A percentile compares a stretch with the other conserved stretches of the same genome.
Conservation (phyloP, 2,113 vertebrate species). For the Anoura caudifer region DNA sequence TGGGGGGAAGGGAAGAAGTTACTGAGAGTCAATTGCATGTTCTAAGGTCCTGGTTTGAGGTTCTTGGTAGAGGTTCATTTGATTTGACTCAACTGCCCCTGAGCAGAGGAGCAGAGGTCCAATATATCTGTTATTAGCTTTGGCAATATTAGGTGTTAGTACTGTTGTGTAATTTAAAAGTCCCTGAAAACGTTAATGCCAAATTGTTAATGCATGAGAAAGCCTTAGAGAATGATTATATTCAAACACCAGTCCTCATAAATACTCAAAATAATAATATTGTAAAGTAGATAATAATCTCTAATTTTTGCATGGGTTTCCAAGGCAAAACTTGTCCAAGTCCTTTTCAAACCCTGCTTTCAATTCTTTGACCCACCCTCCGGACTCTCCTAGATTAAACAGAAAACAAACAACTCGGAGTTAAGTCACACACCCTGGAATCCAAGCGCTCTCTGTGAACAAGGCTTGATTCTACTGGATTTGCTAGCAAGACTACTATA, state of each 20-base stretch:
- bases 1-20: too few relatives aligned
- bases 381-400: not conserved
- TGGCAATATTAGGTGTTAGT: conserved; percentile 1
- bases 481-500: not conserved
- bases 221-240: not conserved
- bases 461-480: not conserved
- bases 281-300: conserved; percentile 35
- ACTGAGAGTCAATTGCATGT: not conserved
- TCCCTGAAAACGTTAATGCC: not conserved
- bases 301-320: not conserved
- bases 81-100: not conserved
- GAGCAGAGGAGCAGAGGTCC: conserved; percentile 16
- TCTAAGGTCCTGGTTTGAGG: not conserved
- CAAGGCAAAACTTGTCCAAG: conserved; percentile 6
- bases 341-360: not conserved
- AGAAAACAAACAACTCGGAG: conserved; percentile 51
- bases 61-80: conserved; percentile 24
- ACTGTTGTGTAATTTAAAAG: conserved; percentile 34
- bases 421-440: not conserved
- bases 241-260: not conserved
- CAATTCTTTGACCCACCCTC: not conserved
- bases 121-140: conserved; percentile 7
- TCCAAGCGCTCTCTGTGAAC: conserved; percentile 30
- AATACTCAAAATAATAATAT: conserved; percentile 20
- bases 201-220: conserved; percentile 9